phyloP scores from a whole-genome alignment of 2,888 invertebrate genomes.

The Rhimphoctona megacephalus region DNA sequence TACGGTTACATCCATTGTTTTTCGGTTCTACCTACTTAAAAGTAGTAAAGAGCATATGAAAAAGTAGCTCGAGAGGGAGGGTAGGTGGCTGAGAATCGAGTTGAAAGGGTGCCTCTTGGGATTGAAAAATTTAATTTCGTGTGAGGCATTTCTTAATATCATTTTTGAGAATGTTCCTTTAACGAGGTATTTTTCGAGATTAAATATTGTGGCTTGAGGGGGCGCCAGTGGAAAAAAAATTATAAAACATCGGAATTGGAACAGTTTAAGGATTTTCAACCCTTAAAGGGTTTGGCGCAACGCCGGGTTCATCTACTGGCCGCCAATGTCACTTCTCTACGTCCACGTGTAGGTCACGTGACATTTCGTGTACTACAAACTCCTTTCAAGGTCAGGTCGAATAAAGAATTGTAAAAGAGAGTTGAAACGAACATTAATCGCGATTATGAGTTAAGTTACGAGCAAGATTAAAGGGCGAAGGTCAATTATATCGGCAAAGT shows the following conservation, averaged over 20 bases:
- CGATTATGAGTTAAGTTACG: constrained; percentile 37
- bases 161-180: neutral
- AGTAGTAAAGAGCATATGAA: neutral
- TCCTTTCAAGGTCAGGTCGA: neutral
- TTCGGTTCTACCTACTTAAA: neutral
- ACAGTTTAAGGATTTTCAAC: neutral
- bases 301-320: neutral
- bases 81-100: neutral
- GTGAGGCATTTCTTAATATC: neutral
- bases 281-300: neutral
- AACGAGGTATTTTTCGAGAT: neutral
- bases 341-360: constrained; percentile 47
- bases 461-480: neutral
- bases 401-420: neutral
- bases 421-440: neutral
- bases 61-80: neutral
- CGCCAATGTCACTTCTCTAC: constrained; percentile 13
- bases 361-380: neutral
- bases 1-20: constrained; percentile 5
- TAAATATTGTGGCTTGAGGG: neutral
- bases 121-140: neutral
- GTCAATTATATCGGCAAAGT: constrained; percentile 68
- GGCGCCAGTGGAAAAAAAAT: neutral
- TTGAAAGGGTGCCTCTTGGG: neutral
- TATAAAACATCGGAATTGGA: neutral